Percentiles rank a stretch among this genome's conserved stretches.
Conservation (phyloP, 2,797 vertebrate genomes). For the Halcyon badia region DNA sequence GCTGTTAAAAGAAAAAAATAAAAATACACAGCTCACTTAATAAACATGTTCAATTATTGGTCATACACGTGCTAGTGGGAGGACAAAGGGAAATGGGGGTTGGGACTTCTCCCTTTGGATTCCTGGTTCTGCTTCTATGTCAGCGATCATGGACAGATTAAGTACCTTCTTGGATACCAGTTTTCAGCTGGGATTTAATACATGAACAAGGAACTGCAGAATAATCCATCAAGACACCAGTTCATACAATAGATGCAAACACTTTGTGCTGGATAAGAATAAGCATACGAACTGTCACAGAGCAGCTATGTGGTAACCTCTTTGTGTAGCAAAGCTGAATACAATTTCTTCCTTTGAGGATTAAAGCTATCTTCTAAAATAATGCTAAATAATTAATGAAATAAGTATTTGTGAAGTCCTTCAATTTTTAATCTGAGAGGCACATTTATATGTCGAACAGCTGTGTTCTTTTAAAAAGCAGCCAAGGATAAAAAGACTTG, state of each 20-base stretch:
- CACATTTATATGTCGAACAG: background rate
- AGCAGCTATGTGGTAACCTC: background rate
- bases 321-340: background rate
- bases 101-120: background rate
- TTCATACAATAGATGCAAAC: background rate
- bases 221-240: background rate
- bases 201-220: background rate
- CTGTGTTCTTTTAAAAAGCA: background rate
- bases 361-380: background rate
- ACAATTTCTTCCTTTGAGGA: background rate
- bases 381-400: background rate
- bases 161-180: background rate
- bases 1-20: constrained; percentile 81
- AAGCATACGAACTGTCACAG: background rate
- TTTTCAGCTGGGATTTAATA: background rate
- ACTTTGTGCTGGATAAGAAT: background rate
- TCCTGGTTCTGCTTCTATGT: background rate
- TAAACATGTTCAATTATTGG: background rate
- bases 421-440: background rate
- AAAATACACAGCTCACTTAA: background rate
- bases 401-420: background rate
- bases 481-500: background rate
- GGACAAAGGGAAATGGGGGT: background rate
- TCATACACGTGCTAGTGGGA: background rate
- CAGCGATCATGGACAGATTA: background rate